Base-by-base conservation (phyloP, 37 sponge, comb jelly and placozoan genomes). In the Eunapius fragilis region DNA sequence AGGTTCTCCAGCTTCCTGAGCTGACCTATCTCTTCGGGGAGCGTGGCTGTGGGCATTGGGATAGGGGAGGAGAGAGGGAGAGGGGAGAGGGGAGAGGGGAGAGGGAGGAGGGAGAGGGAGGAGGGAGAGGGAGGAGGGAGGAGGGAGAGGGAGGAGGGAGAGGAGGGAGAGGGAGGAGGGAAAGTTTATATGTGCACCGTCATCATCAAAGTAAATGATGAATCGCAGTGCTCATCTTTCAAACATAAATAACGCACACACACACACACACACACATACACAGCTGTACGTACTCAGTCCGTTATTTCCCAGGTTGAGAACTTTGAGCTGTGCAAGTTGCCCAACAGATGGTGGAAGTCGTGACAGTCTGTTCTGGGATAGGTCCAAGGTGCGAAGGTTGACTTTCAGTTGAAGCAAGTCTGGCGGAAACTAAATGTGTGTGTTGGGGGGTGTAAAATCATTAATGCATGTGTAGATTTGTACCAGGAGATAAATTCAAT, bases 1-100 rank as follows among this genome's bases (percentile, higher is more conserved):
- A 94, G 75, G 3, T 84, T 88, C 25, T 96, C 95, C 79, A 96
- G 69, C 72, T 91, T 94, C 47, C 74, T 79, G n/a, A 91, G 72
- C 12, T 85, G 12, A 3, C 89, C 85, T 0, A 96, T 34, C 26
- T 80, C 83, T 3, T 79, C 82, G 0, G 96, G 96, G 10, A 95
- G 69, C 14, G 37, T 31, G 22, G n/a, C 95, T 91, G 48, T 25
- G 50, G n/a, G n/a, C n/a, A n/a, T n/a, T n/a, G n/a, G n/a, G n/a
- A n/a, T n/a, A n/a, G n/a, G n/a, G n/a, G n/a, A 25, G 70, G 24
- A 79, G 41, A 69, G 23, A 71, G 72, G 33, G 82, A 31, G 47
- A 25, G 22, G 19, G 9, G 9, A 37, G 4, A 34, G 9, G 9
- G 50, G 58, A 6, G 48, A n/a, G n/a, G 41, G 3, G 41, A 41